These are phyloP conservation scores for Echeneis naucrates DNA, from an alignment of 2,797 vertebrate species.

Conservation along the genomic window DNA sequence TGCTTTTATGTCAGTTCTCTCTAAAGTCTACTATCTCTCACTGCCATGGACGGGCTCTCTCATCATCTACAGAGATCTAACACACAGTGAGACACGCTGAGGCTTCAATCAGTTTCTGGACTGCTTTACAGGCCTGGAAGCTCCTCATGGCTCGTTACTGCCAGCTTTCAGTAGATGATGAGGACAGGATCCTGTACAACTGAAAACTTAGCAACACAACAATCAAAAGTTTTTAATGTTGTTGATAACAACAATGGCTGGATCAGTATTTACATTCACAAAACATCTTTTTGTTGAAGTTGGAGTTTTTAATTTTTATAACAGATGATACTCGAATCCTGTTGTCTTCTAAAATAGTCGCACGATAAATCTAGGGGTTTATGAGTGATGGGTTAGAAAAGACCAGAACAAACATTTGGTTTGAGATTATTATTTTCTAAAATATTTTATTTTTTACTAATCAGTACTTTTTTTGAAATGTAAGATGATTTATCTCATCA, in stretches of 20 bases:
- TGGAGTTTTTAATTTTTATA: background rate
- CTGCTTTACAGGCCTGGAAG: conserved; percentile 54
- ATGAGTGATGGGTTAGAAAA: no score
- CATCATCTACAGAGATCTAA: conserved; percentile 54
- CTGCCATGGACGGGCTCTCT: conserved; percentile 65
- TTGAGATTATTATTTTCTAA: no score
- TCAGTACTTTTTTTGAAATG: background rate
- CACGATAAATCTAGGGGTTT: background rate
- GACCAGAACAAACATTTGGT: background rate
- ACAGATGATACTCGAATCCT: background rate
- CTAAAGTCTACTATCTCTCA: conserved; percentile 60
- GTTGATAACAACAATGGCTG: background rate
- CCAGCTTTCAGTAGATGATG: conserved; percentile 53
- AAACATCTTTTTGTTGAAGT: no score
- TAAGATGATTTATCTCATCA: background rate
- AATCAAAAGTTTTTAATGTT: background rate
- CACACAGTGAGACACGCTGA: conserved; percentile 47
- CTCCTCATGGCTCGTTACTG: conserved; percentile 42
- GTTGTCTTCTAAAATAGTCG: background rate
- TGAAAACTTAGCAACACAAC: background rate
- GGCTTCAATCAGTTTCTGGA: conserved; percentile 66
- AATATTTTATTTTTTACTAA: background rate
- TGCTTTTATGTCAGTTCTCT: conserved; percentile 64
- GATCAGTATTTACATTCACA: background rate
- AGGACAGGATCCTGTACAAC: conserved; percentile 37